Evolutionary conservation across 92 coral and sea anemone genomes (phyloP), one percentile per base, ranked within the genome.

Genomic region (Porites divaricata): DNA sequence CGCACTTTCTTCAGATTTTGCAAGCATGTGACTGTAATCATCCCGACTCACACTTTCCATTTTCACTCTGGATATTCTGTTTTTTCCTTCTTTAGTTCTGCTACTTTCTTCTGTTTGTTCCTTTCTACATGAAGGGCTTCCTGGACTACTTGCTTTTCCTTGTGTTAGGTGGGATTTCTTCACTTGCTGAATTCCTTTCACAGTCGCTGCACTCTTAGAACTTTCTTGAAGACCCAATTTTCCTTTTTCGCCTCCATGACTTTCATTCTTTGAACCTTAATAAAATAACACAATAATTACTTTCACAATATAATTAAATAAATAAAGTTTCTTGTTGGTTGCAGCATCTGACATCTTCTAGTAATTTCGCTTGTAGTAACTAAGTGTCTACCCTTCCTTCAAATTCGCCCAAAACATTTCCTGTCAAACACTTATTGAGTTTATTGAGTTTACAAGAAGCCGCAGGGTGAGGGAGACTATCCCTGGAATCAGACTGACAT

Each of bases 151-250:
- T 72, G 86, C 35, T 64, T 82, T 82, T 52, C 72, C 72, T 21
- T 73, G 86, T 5, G 51, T 48, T 14, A 58, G 12, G n/a, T 76
- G 24, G 28, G 71, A 64, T 53, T 41, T 75, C 63, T 76, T 84
- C 13, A 25, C 11, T n/a, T 51, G 57, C 28, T 66, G 82, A 28
- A 28, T 24, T 21, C 57, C 64, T 41, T 66, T 84, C 51, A 78
- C 14, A 16, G 76, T 22, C 2, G 63, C 10, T 9, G 24, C 48
- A 48, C 72, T 21, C 79, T 82, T 82, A 2, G 35, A 14, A 45
- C 79, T 26, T 24, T 82, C 86, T 22, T 82, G 86, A 73, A 58
- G n/a, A 17, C 71, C 86, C 11, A n/a, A 16, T 28, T 82, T 82
- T n/a, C 67, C 80, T 50, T 49, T 82, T 17, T 82, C 86, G 16